A percentile compares a stretch with the other conserved stretches of the same genome.
These are phyloP conservation scores for Pandion haliaetus DNA, from an alignment of 2,113 vertebrate species.

Conservation along the genomic window DNA sequence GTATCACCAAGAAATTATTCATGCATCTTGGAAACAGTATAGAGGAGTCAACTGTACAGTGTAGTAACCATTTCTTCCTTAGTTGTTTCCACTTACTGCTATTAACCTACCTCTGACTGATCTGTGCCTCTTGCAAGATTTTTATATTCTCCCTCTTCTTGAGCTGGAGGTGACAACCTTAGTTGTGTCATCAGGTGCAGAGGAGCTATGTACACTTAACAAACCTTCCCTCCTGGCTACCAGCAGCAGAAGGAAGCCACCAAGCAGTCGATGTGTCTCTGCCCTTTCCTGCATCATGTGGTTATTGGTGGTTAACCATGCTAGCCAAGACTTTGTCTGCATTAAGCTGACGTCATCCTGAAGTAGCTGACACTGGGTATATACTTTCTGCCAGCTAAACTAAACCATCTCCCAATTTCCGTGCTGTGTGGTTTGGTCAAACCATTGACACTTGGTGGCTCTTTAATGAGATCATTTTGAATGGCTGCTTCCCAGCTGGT, in stretches of 20 bases:
- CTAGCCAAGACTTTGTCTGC: not conserved
- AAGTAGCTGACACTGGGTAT: not conserved
- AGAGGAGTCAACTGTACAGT: not conserved
- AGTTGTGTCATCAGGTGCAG: fast-evolving
- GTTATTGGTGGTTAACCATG: not conserved
- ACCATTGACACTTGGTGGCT: not conserved
- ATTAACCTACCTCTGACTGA: not conserved
- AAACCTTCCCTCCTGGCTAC: not conserved
- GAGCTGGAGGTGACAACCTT: not conserved
- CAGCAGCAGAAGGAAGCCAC: not conserved
- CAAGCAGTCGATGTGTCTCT: not conserved
- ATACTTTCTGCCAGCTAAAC: not conserved
- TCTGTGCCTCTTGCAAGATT: not conserved
- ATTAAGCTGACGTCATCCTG: not conserved
- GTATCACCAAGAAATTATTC: not conserved
- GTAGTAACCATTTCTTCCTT: not conserved
- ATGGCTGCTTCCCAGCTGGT: not conserved
- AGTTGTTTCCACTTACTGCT: not conserved
- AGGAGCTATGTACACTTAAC: not conserved
- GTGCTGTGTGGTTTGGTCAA: not conserved
- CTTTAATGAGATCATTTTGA: not conserved
- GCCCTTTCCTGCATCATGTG: not conserved
- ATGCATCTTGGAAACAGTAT: not conserved
- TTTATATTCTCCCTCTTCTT: not conserved
- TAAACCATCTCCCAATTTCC: not conserved